A percentile compares a stretch with the other conserved stretches of the same genome.
These are phyloP conservation scores for Athalia circularis DNA, from an alignment of 2,888 invertebrate species.

Conservation along the genomic window DNA sequence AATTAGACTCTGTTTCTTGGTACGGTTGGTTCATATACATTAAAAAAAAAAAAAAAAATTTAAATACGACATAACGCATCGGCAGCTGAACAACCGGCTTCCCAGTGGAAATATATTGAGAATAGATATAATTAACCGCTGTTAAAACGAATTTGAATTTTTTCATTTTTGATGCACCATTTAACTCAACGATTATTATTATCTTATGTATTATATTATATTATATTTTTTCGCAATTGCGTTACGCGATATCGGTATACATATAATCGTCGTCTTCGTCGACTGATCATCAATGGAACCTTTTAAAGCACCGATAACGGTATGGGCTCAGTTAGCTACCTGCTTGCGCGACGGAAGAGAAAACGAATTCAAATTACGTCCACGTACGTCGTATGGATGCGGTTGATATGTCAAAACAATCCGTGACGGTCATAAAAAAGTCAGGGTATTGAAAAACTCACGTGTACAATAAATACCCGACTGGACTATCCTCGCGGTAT, in stretches of 20 bases:
- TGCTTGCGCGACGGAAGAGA: slow-evolving; percentile 15
- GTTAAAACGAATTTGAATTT: too few relatives aligned
- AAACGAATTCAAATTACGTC: slow-evolving; percentile 29
- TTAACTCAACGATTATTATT: too few relatives aligned
- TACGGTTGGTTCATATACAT: background rate
- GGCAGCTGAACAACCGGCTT: background rate
- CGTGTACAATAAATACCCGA: background rate
- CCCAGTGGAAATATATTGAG: too few relatives aligned
- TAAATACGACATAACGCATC: slow-evolving; percentile 9
- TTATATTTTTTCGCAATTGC: too few relatives aligned
- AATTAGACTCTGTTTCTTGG: background rate
- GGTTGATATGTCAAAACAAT: slow-evolving; percentile 33
- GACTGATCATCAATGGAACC: slow-evolving; percentile 30
- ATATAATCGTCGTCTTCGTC: background rate
- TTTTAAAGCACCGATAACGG: slow-evolving; percentile 39
- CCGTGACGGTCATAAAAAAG: slow-evolving; percentile 39
- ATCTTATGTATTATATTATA: too few relatives aligned
- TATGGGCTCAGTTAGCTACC: background rate
- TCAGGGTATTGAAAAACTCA: slow-evolving; percentile 28
- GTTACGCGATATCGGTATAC: too few relatives aligned
- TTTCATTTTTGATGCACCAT: background rate
- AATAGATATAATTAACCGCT: too few relatives aligned
- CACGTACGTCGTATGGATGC: slow-evolving; percentile 19
- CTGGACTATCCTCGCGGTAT: background rate
- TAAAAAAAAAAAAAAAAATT: slow-evolving; percentile 20